Evolutionary conservation across 2,888 invertebrate species (phyloP), one percentile per base, ranked within the genome.

Genomic region (Kuschelorhynchus macadamiae): DNA sequence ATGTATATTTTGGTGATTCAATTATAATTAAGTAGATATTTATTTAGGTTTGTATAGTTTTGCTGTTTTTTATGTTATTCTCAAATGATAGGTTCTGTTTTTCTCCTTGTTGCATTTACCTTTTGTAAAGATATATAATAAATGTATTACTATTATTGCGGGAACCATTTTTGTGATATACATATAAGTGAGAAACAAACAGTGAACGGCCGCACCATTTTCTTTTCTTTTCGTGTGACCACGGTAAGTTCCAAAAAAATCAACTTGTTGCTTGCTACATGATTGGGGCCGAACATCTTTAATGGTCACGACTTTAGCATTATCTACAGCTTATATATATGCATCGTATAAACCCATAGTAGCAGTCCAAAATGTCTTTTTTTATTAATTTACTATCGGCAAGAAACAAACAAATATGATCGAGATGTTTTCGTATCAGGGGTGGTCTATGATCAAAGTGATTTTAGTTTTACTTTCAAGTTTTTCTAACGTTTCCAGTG

Each of bases 241-340:
- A 53, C 11, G 36, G 60, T 60, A 60, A 21, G 25, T 5, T 3
- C 47, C 36, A 3, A 59, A 53, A 52, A 52, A 59, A 36, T 42
- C 12, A 55, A 55, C 57, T 65, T 70, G 63, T 59, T 66, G 39
- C 55, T 47, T 57, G 46, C 30, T 67, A 65, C 72, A 53, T 66
- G 71, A 74, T 68, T 70, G 67, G 65, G 74, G 72, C 63, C 70
- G 52, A 57, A 68, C 63, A 67, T 39, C 17, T 36, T 41, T 67
- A 39, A 30, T 46, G 21, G 73, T 74, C 73, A 74, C 73, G 74
- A 74, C 55, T 70, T 47, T 62, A 49, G 62, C 60, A 57, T 64
- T 62, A 66, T 64, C 65, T 67, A 67, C 67, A 67, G 53, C 63
- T 71, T 72, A 72, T 72, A 74, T 65, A 74, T 71, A 67, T 39